phyloP scores from a whole-genome alignment of 2,888 invertebrate genomes.

The Osmoderma eremita region DNA sequence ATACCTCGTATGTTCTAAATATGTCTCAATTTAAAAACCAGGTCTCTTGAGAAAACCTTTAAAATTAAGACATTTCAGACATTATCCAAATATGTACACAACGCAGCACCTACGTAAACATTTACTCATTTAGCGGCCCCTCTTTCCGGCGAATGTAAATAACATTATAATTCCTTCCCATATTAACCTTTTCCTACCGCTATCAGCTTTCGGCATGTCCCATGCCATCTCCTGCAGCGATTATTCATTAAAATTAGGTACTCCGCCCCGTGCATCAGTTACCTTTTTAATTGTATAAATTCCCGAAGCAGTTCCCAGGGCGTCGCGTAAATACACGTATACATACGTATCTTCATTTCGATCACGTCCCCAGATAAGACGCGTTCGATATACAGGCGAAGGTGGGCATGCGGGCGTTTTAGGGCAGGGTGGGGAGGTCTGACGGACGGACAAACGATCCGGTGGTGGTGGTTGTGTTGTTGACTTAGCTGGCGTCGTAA shows the following conservation, averaged over 20 bases:
- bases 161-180: too few relatives aligned
- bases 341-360: constrained; percentile 27
- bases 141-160: too few relatives aligned
- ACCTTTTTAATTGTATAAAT: constrained; percentile 35
- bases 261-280: constrained; percentile 3
- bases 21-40: too few relatives aligned
- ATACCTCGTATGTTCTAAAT: too few relatives aligned
- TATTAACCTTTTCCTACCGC: too few relatives aligned
- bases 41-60: too few relatives aligned
- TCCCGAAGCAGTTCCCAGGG: constrained; percentile 30
- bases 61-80: too few relatives aligned
- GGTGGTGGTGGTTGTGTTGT: constrained; percentile 3
- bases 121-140: too few relatives aligned
- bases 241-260: constrained; percentile 35
- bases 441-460: not conserved
- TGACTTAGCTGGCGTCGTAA: constrained; percentile 28
- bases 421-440: not conserved
- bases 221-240: constrained; percentile 13
- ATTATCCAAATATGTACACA: too few relatives aligned
- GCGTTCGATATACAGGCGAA: not conserved
- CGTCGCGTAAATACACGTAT: not conserved
- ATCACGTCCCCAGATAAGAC: constrained; percentile 32
- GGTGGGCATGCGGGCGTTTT: too few relatives aligned
- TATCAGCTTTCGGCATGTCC: constrained; percentile 12
- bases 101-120: too few relatives aligned